Evolutionary conservation across 2,113 vertebrate species (phyloP).

Genomic region (Pogonocichla stellata): DNA sequence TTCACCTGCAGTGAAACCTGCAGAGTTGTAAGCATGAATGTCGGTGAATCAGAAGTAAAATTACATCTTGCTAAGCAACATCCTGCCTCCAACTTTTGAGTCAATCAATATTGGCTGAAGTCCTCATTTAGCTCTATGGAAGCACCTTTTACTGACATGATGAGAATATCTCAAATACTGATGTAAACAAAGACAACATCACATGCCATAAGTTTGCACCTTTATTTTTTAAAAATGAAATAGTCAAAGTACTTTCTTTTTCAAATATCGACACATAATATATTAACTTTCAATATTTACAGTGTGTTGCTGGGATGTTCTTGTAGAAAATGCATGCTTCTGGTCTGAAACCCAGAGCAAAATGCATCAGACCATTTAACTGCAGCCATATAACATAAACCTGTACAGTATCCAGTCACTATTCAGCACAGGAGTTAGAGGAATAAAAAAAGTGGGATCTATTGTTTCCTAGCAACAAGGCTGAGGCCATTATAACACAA

Average conservation of each 20-base stretch:
- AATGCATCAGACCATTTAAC: constrained; percentile 82
- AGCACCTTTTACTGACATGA: not conserved
- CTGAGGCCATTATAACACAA: constrained; percentile 78
- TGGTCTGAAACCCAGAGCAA: constrained; percentile 82
- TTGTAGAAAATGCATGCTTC: constrained; percentile 85
- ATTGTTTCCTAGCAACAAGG: constrained; percentile 81
- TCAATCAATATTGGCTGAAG: not conserved
- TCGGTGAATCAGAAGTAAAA: not conserved
- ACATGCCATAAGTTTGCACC: constrained; percentile 67
- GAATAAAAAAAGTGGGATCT: constrained; percentile 79
- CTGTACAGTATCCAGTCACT: constrained; percentile 81
- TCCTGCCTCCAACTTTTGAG: not conserved
- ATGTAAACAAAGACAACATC: constrained; percentile 21
- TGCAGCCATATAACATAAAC: constrained; percentile 80
- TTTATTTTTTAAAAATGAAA: constrained; percentile 89
- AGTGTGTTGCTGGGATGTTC: constrained; percentile 79
- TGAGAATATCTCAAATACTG: not conserved
- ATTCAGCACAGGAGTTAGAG: constrained; percentile 79
- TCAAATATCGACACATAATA: constrained; percentile 84
- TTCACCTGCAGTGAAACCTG: not conserved
- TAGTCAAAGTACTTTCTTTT: constrained; percentile 85
- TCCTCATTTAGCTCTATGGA: not conserved
- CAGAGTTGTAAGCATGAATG: not conserved
- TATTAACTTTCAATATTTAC: constrained; percentile 83
- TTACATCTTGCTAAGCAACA: not conserved